Evolutionary conservation across 2,888 invertebrate species (phyloP).

Genomic region (Bunonema sp.): DNA sequence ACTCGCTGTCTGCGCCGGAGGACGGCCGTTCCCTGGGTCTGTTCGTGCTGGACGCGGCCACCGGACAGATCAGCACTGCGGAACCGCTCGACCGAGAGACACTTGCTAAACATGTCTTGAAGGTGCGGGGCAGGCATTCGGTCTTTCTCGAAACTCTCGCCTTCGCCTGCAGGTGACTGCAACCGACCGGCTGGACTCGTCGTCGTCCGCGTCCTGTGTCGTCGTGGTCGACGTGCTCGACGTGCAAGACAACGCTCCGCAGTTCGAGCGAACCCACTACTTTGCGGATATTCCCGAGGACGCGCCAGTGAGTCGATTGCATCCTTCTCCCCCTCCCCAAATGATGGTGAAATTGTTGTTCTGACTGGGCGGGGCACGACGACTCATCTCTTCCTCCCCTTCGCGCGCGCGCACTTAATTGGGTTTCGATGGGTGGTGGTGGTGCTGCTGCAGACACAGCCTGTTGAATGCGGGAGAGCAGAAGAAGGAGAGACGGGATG

Average conservation of each 20-base stretch:
- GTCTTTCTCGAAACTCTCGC: background rate
- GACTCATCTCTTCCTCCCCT: background rate
- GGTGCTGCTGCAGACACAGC: too few species aligned
- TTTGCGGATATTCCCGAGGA: conserved; percentile 75
- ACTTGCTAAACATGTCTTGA: conserved; percentile 33
- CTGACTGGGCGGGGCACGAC: background rate
- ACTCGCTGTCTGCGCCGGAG: too few species aligned
- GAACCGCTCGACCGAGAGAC: conserved; percentile 35
- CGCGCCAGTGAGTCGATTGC: conserved; percentile 46
- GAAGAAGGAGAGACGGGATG: conserved; percentile 9
- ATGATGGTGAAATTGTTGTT: background rate
- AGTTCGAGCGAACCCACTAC: conserved; percentile 77
- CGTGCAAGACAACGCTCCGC: conserved; percentile 82
- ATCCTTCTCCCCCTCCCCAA: too few species aligned
- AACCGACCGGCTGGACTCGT: conserved; percentile 34
- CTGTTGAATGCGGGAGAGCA: conserved; percentile 4
- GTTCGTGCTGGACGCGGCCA: too few species aligned
- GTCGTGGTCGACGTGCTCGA: conserved; percentile 68
- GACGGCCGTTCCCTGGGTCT: too few species aligned
- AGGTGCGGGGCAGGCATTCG: conserved; percentile 8
- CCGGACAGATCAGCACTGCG: conserved; percentile 32
- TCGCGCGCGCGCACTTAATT: background rate
- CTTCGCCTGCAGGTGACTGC: conserved; percentile 19
- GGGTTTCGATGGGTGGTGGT: background rate
- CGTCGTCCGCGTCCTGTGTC: conserved; percentile 25